A percentile compares a stretch with the other conserved stretches of the same genome.
Conservation (phyloP, 2,113 vertebrate species). For the Amazona guildingii region DNA sequence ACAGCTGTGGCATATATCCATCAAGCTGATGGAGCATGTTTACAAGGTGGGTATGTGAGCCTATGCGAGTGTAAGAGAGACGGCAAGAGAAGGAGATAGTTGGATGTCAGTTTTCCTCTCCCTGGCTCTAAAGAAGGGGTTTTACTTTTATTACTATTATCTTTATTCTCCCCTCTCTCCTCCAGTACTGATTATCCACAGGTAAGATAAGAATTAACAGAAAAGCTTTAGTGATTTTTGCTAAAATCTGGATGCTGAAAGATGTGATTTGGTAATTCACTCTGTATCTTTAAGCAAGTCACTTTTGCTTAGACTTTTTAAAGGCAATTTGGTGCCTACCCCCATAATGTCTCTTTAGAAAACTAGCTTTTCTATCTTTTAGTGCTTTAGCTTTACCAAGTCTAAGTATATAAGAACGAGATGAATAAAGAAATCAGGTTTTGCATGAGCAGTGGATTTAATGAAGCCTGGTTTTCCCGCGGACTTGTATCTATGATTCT, state of each 20-base stretch:
- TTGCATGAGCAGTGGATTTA: background rate
- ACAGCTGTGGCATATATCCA: slow-evolving; percentile 33
- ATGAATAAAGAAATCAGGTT: background rate
- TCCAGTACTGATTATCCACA: background rate
- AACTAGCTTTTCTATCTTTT: background rate
- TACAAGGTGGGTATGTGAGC: background rate
- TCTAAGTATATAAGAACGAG: background rate
- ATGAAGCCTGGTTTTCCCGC: background rate
- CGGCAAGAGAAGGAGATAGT: background rate
- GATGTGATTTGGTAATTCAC: background rate
- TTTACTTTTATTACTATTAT: background rate
- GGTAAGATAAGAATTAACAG: slow-evolving; percentile 34
- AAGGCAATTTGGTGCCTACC: background rate
- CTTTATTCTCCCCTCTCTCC: slow-evolving; percentile 2
- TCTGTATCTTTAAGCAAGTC: background rate
- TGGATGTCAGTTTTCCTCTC: background rate
- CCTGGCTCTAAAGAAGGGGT: background rate
- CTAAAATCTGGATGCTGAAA: background rate
- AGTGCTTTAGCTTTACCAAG: background rate
- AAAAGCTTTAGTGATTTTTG: background rate
- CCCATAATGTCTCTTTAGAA: background rate
- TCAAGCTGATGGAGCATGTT: background rate
- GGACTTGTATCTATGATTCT: background rate
- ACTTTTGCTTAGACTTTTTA: background rate
- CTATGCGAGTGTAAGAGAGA: background rate